phyloP scores from a whole-genome alignment of 2,888 invertebrate genomes.

The Acleris literana region DNA sequence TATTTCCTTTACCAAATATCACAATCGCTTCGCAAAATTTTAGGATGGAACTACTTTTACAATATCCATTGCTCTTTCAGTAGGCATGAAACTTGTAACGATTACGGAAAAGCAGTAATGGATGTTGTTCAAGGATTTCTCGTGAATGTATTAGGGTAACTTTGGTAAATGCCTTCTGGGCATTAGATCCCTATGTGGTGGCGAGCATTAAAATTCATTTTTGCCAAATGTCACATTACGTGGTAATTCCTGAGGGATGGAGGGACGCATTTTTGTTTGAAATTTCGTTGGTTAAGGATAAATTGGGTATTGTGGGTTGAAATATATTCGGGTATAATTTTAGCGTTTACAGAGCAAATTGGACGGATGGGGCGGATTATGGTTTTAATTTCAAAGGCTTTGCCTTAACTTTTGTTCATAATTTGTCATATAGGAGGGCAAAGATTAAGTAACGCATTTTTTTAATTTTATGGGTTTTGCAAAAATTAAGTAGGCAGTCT shows the following conservation, averaged over 20 bases:
- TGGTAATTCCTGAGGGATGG: constrained; percentile 46
- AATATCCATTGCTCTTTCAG: constrained; percentile 2
- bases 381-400: constrained; percentile 28
- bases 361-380: constrained; percentile 25
- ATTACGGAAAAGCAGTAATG: constrained; percentile 4
- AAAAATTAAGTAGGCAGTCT: too few species aligned
- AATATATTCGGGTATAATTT: constrained; percentile 28
- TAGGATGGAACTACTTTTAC: neutral
- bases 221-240: constrained; percentile 58
- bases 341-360: constrained; percentile 25
- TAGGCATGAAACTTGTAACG: neutral
- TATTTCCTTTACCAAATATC: constrained; percentile 18
- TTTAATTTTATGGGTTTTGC: too few species aligned
- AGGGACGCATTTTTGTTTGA: constrained; percentile 43
- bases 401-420: constrained; percentile 19
- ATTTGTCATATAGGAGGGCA: neutral
- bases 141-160: neutral
- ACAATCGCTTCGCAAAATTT: neutral
- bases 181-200: constrained; percentile 40
- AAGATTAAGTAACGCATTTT: neutral
- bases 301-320: constrained; percentile 34
- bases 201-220: constrained; percentile 59
- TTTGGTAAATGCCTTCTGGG: constrained; percentile 30
- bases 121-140: neutral
- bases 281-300: constrained; percentile 38